These are phyloP conservation scores for Pteropus rufus DNA, from an alignment of 2,797 vertebrate genomes.

Conservation along the genomic window DNA sequence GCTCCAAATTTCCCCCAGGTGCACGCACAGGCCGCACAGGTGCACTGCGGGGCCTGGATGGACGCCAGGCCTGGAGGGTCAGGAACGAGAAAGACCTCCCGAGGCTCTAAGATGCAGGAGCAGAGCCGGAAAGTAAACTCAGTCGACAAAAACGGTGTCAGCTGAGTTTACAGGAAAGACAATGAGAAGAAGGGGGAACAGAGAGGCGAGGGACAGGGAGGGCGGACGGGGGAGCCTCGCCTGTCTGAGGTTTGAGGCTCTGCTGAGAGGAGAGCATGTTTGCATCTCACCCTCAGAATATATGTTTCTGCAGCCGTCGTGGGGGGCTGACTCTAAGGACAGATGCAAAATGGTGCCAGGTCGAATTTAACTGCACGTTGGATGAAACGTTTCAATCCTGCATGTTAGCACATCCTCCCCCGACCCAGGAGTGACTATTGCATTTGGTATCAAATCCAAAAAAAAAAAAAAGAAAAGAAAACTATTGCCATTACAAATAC, in stretches of 20 bases:
- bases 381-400: background rate
- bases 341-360: background rate
- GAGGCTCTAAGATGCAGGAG: background rate
- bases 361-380: background rate
- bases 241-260: background rate
- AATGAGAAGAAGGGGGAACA: too few species aligned
- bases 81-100: background rate
- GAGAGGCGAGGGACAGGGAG: too few species aligned
- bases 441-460: too few species aligned
- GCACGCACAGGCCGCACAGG: background rate
- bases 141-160: background rate
- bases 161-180: background rate
- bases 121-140: background rate
- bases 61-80: too few species aligned
- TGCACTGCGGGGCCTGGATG: too few species aligned
- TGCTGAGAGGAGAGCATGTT: background rate
- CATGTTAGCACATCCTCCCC: too few species aligned
- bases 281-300: background rate
- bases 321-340: background rate
- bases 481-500: too few species aligned
- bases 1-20: too few species aligned
- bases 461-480: too few species aligned
- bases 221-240: background rate
- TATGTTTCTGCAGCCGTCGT: background rate
- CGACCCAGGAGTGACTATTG: background rate